Evolutionary conservation across 35 echinoderm and acorn worm genomes (phyloP).

Genomic region (Hemicentrotus pulcherrimus): DNA sequence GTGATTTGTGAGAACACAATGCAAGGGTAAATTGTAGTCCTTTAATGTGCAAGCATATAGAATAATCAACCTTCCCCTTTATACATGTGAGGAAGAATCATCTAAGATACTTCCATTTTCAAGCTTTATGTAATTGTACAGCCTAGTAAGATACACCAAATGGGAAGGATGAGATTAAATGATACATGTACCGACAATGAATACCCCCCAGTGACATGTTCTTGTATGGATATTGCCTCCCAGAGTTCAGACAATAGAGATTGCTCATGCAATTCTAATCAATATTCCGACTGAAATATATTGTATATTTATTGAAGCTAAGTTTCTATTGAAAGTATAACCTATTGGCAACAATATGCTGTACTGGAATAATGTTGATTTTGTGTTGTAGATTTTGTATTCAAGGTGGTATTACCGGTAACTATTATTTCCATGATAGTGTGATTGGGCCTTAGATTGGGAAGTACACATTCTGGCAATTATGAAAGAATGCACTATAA

Average conservation of each 20-base stretch:
- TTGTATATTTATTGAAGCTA: background rate
- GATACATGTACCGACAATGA: background rate
- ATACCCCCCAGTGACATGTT: background rate
- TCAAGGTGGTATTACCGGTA: background rate
- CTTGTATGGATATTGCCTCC: background rate
- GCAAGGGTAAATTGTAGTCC: background rate
- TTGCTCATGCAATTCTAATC: background rate
- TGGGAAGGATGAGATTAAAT: background rate
- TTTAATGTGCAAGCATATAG: background rate
- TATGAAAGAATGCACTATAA: too few relatives aligned
- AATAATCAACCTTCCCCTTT: background rate
- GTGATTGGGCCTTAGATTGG: too few relatives aligned
- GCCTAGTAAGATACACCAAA: background rate
- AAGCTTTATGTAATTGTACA: background rate
- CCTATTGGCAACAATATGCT: background rate
- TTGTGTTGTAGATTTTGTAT: background rate
- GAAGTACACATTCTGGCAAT: too few relatives aligned
- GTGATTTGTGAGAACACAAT: background rate
- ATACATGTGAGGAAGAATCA: background rate
- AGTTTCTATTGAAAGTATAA: background rate
- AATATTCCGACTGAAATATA: background rate
- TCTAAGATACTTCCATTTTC: background rate
- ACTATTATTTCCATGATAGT: background rate
- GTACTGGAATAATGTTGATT: background rate
- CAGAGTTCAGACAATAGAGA: background rate